Conservation (phyloP, 2,888 invertebrate species). For the Dryococelus australis region DNA sequence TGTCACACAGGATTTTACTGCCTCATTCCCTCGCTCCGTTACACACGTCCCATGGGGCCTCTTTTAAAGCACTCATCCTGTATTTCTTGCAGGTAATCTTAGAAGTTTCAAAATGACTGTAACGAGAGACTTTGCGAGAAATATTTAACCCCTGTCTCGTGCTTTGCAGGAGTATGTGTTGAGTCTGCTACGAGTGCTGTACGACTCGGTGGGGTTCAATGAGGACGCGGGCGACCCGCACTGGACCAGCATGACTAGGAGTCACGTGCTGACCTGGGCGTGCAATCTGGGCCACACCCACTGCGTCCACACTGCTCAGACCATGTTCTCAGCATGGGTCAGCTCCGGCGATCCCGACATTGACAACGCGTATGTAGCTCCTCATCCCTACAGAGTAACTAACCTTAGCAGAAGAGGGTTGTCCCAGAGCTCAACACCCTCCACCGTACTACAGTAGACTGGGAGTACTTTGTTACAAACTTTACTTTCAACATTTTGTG, state of each 20-base stretch:
- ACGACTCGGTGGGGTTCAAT: slow-evolving; percentile 50
- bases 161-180: slow-evolving; percentile 51
- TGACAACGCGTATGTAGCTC: not conserved
- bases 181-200: slow-evolving; percentile 52
- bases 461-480: too few species aligned
- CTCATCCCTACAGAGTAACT: not conserved
- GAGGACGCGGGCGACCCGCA: slow-evolving; percentile 50
- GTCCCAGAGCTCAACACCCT: not conserved
- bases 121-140: too few species aligned
- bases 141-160: too few species aligned
- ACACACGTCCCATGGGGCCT: too few species aligned
- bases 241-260: slow-evolving; percentile 51
- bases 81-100: too few species aligned
- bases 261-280: slow-evolving; percentile 53
- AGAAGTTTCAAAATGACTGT: too few species aligned
- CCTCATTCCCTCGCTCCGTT: too few species aligned
- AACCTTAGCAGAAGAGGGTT: not conserved
- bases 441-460: too few species aligned
- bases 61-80: too few species aligned
- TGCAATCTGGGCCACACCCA: slow-evolving; percentile 53
- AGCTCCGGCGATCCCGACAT: not conserved
- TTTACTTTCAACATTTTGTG: too few species aligned
- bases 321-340: slow-evolving; percentile 63
- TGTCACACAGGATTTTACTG: too few species aligned
- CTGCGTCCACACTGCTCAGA: slow-evolving; percentile 53